phyloP scores from a whole-genome alignment of 2,888 invertebrate genomes.

The Spisula solida region DNA sequence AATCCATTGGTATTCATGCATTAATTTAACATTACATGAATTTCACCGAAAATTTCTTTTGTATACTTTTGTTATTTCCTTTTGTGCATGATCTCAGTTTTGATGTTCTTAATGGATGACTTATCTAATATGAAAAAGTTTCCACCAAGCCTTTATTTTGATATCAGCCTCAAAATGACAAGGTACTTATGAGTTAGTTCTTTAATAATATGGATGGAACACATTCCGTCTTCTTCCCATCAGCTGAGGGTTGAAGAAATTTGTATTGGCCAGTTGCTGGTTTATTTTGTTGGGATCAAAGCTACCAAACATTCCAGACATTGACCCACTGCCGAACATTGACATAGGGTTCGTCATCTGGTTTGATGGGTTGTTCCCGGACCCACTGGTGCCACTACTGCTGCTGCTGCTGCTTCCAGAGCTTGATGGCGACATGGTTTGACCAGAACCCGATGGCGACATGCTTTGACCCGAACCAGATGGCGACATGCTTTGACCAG shows the following conservation, averaged over 20 bases:
- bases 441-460: conserved; percentile 28
- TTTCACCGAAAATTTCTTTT: no score
- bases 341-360: conserved; percentile 58
- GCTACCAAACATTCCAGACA: conserved; percentile 54
- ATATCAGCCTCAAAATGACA: no score
- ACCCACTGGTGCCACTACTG: conserved; percentile 24
- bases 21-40: no score
- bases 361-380: conserved; percentile 50
- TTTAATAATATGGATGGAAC: neutral
- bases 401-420: conserved; percentile 27
- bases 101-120: no score
- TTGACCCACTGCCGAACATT: conserved; percentile 49
- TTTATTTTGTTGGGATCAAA: conserved; percentile 73
- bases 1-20: no score
- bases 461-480: conserved; percentile 38
- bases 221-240: conserved; percentile 36
- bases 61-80: no score
- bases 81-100: no score
- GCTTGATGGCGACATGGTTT: conserved; percentile 20
- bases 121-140: no score
- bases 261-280: conserved; percentile 56
- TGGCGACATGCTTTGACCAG: conserved; percentile 52
- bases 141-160: no score
- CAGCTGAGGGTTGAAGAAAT: conserved; percentile 59
- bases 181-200: neutral